Percentiles rank a stretch among this genome's conserved stretches.
These are phyloP conservation scores for Halictus rubicundus DNA, from an alignment of 1,140 invertebrate species.

Conservation along the genomic window DNA sequence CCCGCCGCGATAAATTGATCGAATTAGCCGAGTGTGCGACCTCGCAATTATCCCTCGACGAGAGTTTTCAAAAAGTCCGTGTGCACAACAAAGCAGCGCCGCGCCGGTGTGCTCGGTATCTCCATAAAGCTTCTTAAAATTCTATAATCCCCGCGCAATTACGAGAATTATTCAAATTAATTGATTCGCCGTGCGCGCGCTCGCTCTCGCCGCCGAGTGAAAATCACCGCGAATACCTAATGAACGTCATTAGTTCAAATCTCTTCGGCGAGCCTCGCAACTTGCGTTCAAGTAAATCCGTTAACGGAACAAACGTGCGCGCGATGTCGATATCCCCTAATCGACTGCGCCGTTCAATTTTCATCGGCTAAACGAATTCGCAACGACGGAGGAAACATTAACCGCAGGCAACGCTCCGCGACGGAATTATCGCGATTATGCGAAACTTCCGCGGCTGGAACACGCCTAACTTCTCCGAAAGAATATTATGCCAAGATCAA, in stretches of 20 bases:
- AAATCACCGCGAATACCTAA: conserved; percentile 4
- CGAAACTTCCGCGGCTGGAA: too few species aligned
- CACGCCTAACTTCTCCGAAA: too few species aligned
- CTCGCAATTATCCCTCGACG: background rate
- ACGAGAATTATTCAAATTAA: background rate
- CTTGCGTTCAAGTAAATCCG: background rate
- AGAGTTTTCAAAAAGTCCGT: background rate
- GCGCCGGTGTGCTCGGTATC: background rate
- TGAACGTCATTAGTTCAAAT: conserved; percentile 4
- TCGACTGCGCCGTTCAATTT: background rate
- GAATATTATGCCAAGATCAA: too few species aligned
- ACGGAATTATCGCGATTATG: too few species aligned
- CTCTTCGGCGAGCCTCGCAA: background rate
- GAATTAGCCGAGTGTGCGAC: background rate
- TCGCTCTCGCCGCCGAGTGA: background rate
- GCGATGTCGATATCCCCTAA: background rate
- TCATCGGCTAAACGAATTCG: background rate
- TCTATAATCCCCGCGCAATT: background rate
- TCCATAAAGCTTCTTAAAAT: conserved; percentile 1
- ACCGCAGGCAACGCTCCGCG: too few species aligned
- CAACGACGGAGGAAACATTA: background rate
- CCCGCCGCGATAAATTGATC: background rate
- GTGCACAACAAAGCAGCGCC: too few species aligned
- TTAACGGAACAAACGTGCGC: background rate
- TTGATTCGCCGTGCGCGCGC: background rate